Base-by-base conservation (phyloP, 2,888 invertebrate species). In the Steinernema hermaphroditum region DNA sequence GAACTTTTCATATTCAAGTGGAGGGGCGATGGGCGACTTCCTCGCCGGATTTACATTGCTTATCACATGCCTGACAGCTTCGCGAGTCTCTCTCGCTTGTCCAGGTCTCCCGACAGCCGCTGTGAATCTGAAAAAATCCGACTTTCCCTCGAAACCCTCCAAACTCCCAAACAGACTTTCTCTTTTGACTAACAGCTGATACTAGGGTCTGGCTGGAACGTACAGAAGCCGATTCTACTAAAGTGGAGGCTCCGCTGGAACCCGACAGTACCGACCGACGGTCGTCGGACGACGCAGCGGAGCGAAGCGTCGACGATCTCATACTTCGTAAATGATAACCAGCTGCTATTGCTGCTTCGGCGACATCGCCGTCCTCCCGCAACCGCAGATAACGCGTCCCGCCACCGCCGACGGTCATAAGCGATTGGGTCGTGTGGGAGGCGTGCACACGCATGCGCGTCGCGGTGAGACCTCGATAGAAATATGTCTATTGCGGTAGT, bases 1-100 rank as follows among this genome's bases (percentile, higher is more conserved):
- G 71, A 85, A 86, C 69, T 78, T 77, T 72, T 85, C 85, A 68
- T 86, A 85, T 73, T 85, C 84, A 19, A 85, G 70, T 0, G 85
- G 85, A 34, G 75, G 75, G 6, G 82, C 54, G 27, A 85, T 77
- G 12, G 85, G 84, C 9, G 82, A 76, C 29, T 79, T 77, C 54
- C 85, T 74, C 84, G 77, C 44, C n/a, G 83, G 83, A 76, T 82
- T 85, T 49, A 78, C 81, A 37, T 80, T 77, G 27, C 80, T 78
- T 19, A 85, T 75, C 2, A 80, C 81, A 46, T 79, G 82, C 41
- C 81, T 71, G 4, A 84, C 84, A 4, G 85, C 84, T 75, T 86
- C 85, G 27, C 85, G 74, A 8, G 82, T 82, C 54, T 85, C 84
- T 46, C 82, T 68, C 6, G 85, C 85, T 68, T 83, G 71, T n/a